Base-by-base conservation (phyloP, 2,113 vertebrate species). In the Columba livia region DNA sequence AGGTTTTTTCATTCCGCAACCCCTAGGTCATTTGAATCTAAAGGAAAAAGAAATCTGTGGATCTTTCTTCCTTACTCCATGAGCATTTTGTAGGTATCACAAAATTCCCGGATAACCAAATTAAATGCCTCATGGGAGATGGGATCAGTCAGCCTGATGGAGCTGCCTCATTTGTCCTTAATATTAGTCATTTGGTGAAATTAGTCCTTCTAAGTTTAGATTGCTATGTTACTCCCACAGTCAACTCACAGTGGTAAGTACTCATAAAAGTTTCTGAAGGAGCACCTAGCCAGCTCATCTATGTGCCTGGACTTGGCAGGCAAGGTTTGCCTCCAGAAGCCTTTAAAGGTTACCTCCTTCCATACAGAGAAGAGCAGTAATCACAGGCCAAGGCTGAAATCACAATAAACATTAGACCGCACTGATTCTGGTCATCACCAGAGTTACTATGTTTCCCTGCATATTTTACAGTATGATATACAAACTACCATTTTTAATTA, bases 401-500 rank as follows among this genome's bases (percentile, higher is more conserved):
- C 24, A 11, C 15, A 73, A 5, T 5, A 73, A 94, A 54, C 3
- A 11, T 18, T 58, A 23, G 60, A 3, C 36, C 31, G 25, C 11
- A 3, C 16, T 26, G 15, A 66, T 64, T 40, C 28, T 56, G 31
- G 36, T 78, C 31, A 44, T 73, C 40, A 44, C 9, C 20, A 75
- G 31, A 70, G 25, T 11, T 65, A 47, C 12, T 5, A 5, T 44
- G 4, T 48, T 90, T 72, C 12, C n/a, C 10, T 72, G 26, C 8
- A 11, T 60, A 47, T 71, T 56, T 73, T 75, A 36, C 0, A 0
- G 42, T 78, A 9, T 40, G 14, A 42, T 29, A 36, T 31, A 31
- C 18, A 73, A 75, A 36, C 8, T 24, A 34, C 3, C 0, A 25
- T 19, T 64, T 71, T 72, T 48, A 72, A 51, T 94, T 65, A 2